Evolutionary conservation across 2,113 vertebrate genomes (phyloP), one percentile per base, ranked within the genome.

Genomic region (Scalopus aquaticus): DNA sequence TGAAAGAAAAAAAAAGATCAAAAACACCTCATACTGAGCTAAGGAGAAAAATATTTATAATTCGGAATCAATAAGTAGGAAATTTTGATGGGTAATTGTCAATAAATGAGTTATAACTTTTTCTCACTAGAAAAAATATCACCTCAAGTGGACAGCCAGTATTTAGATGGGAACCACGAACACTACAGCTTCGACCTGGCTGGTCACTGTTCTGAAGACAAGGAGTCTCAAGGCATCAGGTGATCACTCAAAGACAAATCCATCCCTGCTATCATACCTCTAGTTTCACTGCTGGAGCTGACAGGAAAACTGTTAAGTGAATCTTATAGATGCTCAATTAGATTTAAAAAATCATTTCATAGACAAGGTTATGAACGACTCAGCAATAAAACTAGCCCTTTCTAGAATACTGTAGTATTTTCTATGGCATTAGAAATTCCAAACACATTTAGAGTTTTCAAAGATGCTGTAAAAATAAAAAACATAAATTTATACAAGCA

Each of bases 51-150:
- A 54, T 16, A n/a, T 70, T 49, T 62, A 49, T 86, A 65, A 88
- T 65, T 91, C 89, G 80, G 70, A 91, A 67, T 51, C 69, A 62
- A 44, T 86, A 87, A 49, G 76, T 54, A 76, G 15, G 46, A 24
- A 77, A 72, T 87, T 85, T 54, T 67, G 39, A 49, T 56, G 39
- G 49, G 2, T 80, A 88, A 74, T 1, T 62, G 20, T 79, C 77
- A 46, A 88, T 35, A 87, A 80, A 60, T 62, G 28, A 39, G 13
- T 56, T 54, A 37, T 65, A 46, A 22, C 49, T 72, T 60, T 85
- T 96, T 95, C 56, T 64, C 79, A 62, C 15, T 78, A 94, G 70
- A 92, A 88, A 95, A n/a, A 91, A 85, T 49, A 92, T 24, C 46
- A 65, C 24, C 22, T 73, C 22, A 62, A 30, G 60, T 67, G 1